Conservation (phyloP, 2,797 vertebrate species). For the Dallia pectoralis region DNA sequence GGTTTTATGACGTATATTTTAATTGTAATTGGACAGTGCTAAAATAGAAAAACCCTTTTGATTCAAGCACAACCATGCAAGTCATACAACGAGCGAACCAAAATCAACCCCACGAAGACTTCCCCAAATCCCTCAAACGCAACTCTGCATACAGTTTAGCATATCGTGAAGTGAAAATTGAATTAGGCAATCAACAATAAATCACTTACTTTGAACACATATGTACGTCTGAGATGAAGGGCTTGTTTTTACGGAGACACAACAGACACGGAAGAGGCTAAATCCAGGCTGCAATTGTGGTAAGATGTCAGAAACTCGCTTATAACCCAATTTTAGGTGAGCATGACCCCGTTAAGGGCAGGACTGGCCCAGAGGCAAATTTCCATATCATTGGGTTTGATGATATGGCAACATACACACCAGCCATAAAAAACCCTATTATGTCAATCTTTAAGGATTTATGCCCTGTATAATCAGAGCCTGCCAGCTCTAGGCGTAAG, state of each 20-base stretch:
- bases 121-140: neutral
- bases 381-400: slow-evolving; percentile 38
- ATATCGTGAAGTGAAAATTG: neutral
- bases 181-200: neutral
- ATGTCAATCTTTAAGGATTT: slow-evolving; percentile 47
- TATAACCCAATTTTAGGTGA: slow-evolving; percentile 26
- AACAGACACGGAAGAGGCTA: neutral
- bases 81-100: neutral
- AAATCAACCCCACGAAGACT: neutral
- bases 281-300: slow-evolving; percentile 27
- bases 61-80: neutral
- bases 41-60: neutral
- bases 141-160: too few relatives aligned
- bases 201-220: slow-evolving; percentile 50
- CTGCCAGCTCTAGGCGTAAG: too few relatives aligned
- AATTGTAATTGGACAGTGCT: slow-evolving; percentile 4
- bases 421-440: slow-evolving; percentile 43
- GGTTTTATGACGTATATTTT: neutral
- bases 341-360: slow-evolving; percentile 29
- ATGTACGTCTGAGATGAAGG: slow-evolving; percentile 20
- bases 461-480: slow-evolving; percentile 47
- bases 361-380: slow-evolving; percentile 57
- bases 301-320: slow-evolving; percentile 18
- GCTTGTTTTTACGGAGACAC: slow-evolving; percentile 26
- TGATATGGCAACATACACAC: slow-evolving; percentile 39